phyloP scores from a whole-genome alignment of 2,797 vertebrate species.

The Leptatherina wallacei region DNA sequence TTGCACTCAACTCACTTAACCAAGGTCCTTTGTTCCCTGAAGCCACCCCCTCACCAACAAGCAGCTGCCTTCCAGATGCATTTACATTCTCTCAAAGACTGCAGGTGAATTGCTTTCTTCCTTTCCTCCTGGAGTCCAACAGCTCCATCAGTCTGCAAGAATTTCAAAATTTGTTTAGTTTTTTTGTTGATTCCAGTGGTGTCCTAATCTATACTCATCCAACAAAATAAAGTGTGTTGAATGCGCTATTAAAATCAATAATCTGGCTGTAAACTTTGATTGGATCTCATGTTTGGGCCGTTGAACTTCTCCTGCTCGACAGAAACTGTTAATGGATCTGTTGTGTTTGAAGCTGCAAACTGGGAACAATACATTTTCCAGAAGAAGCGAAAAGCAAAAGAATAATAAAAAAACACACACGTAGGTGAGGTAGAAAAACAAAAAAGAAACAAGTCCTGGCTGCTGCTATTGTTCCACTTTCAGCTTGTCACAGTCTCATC shows the following conservation, averaged over 20 bases:
- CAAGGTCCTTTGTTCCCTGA: neutral
- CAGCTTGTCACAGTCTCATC: conserved; percentile 62
- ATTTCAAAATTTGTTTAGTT: neutral
- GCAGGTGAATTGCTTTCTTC: neutral
- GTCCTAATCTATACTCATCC: neutral
- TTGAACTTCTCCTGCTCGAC: neutral
- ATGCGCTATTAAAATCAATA: neutral
- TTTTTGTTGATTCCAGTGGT: neutral
- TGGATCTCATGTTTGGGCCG: conserved; percentile 6
- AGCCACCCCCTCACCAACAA: neutral
- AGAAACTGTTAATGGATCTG: conserved; percentile 11
- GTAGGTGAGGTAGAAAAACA: conserved; percentile 22
- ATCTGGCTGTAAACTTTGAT: neutral
- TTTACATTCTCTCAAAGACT: conserved; percentile 2
- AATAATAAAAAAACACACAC: neutral
- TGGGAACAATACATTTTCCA: conserved; percentile 35
- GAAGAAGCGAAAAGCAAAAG: conserved; percentile 8
- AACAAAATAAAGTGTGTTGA: neutral
- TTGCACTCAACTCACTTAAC: neutral
- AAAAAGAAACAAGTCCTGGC: neutral
- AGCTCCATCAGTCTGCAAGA: neutral
- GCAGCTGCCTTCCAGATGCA: neutral
- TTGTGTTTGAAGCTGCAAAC: conserved; percentile 11
- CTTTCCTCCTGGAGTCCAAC: neutral
- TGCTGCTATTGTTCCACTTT: conserved; percentile 55